A percentile compares a stretch with the other conserved stretches of the same genome.
phyloP scores from a whole-genome alignment of 2,113 vertebrate species.

The Rousettus leschenaultii region DNA sequence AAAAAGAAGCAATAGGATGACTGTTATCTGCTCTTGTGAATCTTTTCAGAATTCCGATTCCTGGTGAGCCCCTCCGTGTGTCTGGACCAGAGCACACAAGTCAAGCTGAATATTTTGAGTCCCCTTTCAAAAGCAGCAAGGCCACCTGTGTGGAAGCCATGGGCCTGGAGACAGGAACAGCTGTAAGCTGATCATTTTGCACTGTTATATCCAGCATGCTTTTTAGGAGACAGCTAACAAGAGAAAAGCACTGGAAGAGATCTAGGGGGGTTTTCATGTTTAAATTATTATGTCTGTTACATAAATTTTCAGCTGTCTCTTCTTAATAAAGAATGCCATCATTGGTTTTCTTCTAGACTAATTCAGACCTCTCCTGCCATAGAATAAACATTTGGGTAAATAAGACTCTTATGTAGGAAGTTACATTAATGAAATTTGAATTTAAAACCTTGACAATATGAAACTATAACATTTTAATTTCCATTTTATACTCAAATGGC shows the following conservation, averaged over 20 bases:
- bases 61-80: conserved; percentile 84
- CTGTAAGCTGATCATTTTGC: conserved; percentile 71
- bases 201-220: neutral
- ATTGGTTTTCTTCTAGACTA: conserved; percentile 20
- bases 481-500: conserved; percentile 32
- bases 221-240: neutral
- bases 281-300: neutral
- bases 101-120: neutral
- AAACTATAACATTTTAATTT: conserved; percentile 62
- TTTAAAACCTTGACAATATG: conserved; percentile 49
- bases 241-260: neutral
- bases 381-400: conserved; percentile 58
- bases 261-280: neutral
- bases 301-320: neutral
- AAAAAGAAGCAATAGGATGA: conserved; percentile 26
- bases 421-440: conserved; percentile 53
- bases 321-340: conserved; percentile 5
- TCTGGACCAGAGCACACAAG: conserved; percentile 51
- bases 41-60: conserved; percentile 82
- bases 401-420: conserved; percentile 21
- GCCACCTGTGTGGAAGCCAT: neutral
- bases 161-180: conserved; percentile 47
- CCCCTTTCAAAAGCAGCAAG: conserved; percentile 19
- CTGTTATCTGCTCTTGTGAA: conserved; percentile 17
- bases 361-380: conserved; percentile 23